A percentile compares a stretch with the other conserved stretches of the same genome.
Conservation (phyloP, 2,888 invertebrate genomes). For the Blastobasis lacticolella region DNA sequence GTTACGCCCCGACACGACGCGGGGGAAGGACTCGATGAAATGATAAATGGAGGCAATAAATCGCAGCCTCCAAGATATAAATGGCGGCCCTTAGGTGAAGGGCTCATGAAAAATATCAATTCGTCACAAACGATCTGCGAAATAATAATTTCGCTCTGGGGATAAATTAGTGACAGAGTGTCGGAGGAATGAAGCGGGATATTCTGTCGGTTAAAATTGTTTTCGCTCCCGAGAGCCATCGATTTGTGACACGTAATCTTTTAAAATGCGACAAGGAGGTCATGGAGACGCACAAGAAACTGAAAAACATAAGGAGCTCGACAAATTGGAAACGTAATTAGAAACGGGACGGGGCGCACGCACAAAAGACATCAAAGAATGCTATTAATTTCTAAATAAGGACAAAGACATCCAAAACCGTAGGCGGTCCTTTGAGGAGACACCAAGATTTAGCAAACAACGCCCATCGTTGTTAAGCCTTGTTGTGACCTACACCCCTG, state of each 20-base stretch:
- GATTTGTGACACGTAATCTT: constrained; percentile 18
- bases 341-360: not conserved
- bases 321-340: constrained; percentile 7
- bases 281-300: not conserved
- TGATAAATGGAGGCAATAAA: constrained; percentile 60
- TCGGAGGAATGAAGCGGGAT: constrained; percentile 22
- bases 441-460: constrained; percentile 5
- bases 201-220: constrained; percentile 32
- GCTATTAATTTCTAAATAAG: constrained; percentile 10
- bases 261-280: constrained; percentile 2
- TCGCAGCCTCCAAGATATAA: constrained; percentile 54
- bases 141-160: constrained; percentile 23
- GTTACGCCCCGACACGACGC: constrained; percentile 7
- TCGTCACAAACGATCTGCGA: constrained; percentile 42
- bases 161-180: constrained; percentile 33
- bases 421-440: constrained; percentile 2
- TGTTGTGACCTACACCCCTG: not conserved
- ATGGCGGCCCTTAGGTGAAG: constrained; percentile 45
- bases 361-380: constrained; percentile 2
- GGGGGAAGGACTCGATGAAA: constrained; percentile 45
- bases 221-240: constrained; percentile 21
- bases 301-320: constrained; percentile 1
- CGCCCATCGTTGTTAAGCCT: not conserved
- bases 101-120: constrained; percentile 62
- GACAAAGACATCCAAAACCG: constrained; percentile 1